Base-by-base conservation (phyloP, 2,797 vertebrate genomes). In the Tauraco hartlaubi region DNA sequence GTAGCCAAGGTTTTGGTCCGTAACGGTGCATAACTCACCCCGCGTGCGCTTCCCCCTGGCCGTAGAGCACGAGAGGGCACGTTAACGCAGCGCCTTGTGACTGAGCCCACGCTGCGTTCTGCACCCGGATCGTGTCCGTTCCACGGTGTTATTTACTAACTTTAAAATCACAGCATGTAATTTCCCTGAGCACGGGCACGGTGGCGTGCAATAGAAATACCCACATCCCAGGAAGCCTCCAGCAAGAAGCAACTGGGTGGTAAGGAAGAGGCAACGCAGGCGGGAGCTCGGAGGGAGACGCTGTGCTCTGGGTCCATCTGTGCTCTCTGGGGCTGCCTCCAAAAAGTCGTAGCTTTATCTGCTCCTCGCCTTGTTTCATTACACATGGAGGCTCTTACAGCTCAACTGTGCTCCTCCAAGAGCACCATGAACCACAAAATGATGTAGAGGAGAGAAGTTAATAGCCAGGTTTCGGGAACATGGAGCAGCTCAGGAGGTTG, bases 341-440 rank as follows among this genome's bases (percentile, higher is more conserved):
- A 44, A 48, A 58, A 66, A 69, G 11, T 18, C 28, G 1, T 9
- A 8, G 28, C 16, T 89, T 29, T 66, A n/a, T 79, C 52, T 61
- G 29, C 52, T 48, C 51, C 15, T n/a, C 31, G 4, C 31, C 15
- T 29, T 59, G 22, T 44, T 44, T 31, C 63, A 12, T 80, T 58
- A 18, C 22, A 21, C 9, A 12, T 7, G 33, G 15, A 41, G 20
- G 20, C 52, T 67, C n/a, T 58, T 37, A 12, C 48, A 43, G 92
- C 86, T 90, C 64, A 5, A 14, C 63, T 51, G 58, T 49, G 31
- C 72, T 75, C 37, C 54, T 81, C 66, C 8, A 21, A 63, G 48
- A 69, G 71, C 56, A 44, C 90, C 92, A 66, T 77, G 89, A 89
- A 74, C 85, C 91, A 89, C 86, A 51, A 87, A 74, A 88, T 74